These are phyloP conservation scores for Hypsopygia costalis DNA, from an alignment of 2,888 invertebrate species.

Conservation along the genomic window DNA sequence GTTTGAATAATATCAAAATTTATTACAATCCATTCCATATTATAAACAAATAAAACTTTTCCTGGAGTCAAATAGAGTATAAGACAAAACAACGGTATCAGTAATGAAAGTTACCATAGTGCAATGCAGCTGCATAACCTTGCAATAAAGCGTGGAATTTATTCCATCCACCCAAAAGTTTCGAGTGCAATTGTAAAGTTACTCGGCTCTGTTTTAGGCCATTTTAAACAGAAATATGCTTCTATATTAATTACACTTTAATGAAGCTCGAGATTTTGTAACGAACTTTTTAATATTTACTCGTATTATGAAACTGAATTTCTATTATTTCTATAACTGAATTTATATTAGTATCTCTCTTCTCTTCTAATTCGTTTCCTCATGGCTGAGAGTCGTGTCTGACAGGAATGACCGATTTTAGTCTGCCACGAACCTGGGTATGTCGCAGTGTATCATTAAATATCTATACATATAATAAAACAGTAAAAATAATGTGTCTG, in stretches of 20 bases:
- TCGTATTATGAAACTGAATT: too few species aligned
- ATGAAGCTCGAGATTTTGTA: background rate
- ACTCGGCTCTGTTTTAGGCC: conserved; percentile 16
- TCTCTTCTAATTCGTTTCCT: too few species aligned
- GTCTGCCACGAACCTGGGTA: too few species aligned
- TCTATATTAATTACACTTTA: conserved; percentile 11
- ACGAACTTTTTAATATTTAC: background rate
- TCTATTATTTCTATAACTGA: too few species aligned
- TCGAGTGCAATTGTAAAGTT: conserved; percentile 20
- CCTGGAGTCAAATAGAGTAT: background rate
- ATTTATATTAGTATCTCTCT: too few species aligned
- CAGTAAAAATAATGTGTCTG: too few species aligned
- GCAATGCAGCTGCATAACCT: conserved; percentile 10
- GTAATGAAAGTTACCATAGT: conserved; percentile 12
- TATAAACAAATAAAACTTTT: background rate
- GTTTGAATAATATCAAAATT: too few species aligned
- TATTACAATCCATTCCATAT: too few species aligned
- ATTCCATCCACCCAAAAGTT: conserved; percentile 16
- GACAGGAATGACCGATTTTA: too few species aligned
- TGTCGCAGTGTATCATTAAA: too few species aligned
- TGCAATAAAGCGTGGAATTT: conserved; percentile 16
- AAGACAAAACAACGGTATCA: background rate
- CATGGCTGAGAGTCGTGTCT: too few species aligned
- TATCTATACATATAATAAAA: too few species aligned
- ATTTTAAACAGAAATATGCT: conserved; percentile 16